Conservation (phyloP, 2,113 vertebrate genomes). For the Gnathonemus echidnorhynchus region DNA sequence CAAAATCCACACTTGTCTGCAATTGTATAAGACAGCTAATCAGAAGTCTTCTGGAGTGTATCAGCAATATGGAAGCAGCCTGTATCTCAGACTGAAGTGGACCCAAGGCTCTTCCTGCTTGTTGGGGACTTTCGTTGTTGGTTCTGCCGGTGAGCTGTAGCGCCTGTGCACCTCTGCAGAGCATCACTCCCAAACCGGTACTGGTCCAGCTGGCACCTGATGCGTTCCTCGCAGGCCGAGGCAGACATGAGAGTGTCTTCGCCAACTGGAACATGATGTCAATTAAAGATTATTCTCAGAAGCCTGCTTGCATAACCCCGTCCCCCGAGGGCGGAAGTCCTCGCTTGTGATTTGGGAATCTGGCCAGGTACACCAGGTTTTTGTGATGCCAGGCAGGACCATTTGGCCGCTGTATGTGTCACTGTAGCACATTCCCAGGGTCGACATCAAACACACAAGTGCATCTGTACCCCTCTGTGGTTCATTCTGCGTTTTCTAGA, state of each 20-base stretch:
- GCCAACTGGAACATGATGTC: not conserved
- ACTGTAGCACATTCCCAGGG: not conserved
- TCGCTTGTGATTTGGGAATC: not conserved
- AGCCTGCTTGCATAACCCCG: not conserved
- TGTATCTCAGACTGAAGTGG: not conserved
- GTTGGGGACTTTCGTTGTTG: not conserved
- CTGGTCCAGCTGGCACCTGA: not conserved
- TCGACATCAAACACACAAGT: not conserved
- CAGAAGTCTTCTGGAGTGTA: not conserved
- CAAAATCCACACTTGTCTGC: not conserved
- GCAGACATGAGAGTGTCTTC: not conserved
- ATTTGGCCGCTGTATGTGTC: not conserved
- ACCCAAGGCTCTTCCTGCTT: not conserved
- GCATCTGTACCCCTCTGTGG: not conserved
- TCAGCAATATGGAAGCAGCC: not conserved
- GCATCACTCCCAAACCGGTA: constrained; percentile 11
- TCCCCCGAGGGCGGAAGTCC: not conserved
- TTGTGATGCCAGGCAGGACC: not conserved
- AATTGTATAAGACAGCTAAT: not conserved
- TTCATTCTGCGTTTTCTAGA: not conserved
- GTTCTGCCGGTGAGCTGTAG: not conserved
- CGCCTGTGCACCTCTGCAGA: not conserved
- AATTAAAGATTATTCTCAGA: not conserved
- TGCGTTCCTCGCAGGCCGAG: not conserved
- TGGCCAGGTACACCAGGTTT: not conserved